Percentiles rank a stretch among this genome's conserved stretches.
Conservation (phyloP, 2,797 vertebrate species). For the Anguilla anguilla region DNA sequence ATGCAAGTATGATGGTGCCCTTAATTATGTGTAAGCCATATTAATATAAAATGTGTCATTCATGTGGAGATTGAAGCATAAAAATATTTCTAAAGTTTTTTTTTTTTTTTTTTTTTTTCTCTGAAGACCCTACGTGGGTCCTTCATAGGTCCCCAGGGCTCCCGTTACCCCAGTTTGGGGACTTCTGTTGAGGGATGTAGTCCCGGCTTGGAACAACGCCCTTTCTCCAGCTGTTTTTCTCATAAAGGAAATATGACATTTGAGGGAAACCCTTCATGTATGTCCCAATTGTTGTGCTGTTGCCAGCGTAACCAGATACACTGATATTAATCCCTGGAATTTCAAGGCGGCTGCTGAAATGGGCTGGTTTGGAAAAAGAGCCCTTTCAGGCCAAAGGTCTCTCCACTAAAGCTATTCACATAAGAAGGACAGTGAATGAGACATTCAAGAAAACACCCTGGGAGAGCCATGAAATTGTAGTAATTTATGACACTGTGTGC, state of each 20-base stretch:
- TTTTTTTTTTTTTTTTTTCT: background rate
- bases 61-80: background rate
- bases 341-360: background rate
- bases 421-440: background rate
- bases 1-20: background rate
- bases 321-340: background rate
- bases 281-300: background rate
- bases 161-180: background rate
- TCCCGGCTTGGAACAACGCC: background rate
- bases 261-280: slow-evolving; percentile 1
- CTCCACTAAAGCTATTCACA: background rate
- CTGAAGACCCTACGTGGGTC: background rate
- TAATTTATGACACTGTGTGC: background rate
- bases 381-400: background rate
- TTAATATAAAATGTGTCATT: background rate
- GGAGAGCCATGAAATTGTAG: background rate
- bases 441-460: background rate
- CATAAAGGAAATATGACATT: background rate
- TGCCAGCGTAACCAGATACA: slow-evolving; percentile 8
- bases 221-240: background rate
- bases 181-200: background rate
- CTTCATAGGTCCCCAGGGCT: background rate
- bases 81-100: background rate
- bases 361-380: background rate
- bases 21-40: background rate